phyloP scores from a whole-genome alignment of 2,797 vertebrate genomes.

The Babyrousa celebensis region DNA sequence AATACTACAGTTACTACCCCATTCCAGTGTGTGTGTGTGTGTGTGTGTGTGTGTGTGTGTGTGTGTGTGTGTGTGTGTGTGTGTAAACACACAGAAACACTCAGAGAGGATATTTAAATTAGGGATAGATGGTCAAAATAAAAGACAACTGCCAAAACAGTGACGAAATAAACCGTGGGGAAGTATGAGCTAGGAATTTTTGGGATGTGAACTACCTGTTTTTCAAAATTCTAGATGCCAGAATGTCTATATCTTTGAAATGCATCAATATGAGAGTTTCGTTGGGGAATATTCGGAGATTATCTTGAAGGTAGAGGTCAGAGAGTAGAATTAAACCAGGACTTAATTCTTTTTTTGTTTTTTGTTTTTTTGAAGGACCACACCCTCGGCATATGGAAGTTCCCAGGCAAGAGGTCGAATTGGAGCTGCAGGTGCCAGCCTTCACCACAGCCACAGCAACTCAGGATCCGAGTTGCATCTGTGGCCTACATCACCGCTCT shows the following conservation, averaged over 20 bases:
- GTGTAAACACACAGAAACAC: not conserved
- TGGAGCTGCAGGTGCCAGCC: too few relatives aligned
- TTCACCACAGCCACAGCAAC: too few relatives aligned
- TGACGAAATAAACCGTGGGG: too few relatives aligned
- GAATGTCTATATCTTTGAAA: not conserved
- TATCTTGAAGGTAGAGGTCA: constrained; percentile 29
- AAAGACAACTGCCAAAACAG: not conserved
- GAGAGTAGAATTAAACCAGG: not conserved
- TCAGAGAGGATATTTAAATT: not conserved
- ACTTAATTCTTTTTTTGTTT: not conserved
- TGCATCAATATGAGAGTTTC: not conserved
- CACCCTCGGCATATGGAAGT: too few relatives aligned
- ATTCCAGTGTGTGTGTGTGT: not conserved
- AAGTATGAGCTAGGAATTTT: not conserved
- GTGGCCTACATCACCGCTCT: too few relatives aligned
- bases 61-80: not conserved
- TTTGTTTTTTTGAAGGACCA: too few relatives aligned
- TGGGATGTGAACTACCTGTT: not conserved
- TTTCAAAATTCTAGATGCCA: not conserved
- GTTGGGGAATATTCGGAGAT: not conserved
- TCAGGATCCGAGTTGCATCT: too few relatives aligned
- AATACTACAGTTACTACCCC: not conserved
- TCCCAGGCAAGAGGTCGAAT: too few relatives aligned
- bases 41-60: not conserved
- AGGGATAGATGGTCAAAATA: not conserved